Evolutionary conservation across 1,140 invertebrate genomes (phyloP).

Genomic region (Helicorthomorpha holstii): DNA sequence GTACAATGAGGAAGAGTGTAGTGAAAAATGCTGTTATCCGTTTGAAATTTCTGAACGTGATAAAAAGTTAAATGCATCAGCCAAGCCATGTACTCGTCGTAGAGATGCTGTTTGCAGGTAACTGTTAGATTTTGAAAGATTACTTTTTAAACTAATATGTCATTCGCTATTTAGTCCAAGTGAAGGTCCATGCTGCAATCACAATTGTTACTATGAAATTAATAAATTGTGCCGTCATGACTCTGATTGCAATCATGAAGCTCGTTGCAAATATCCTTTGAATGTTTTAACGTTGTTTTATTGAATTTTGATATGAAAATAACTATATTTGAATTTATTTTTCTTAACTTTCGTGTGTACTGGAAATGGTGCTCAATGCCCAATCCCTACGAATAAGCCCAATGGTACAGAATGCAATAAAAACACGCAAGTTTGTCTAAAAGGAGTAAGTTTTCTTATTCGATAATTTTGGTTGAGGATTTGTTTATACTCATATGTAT

Average conservation of each 20-base stretch:
- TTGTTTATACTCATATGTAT: neutral
- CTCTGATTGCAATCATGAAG: conserved; percentile 71
- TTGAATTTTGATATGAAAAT: too few species aligned
- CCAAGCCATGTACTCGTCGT: conserved; percentile 58
- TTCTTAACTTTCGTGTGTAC: conserved; percentile 20
- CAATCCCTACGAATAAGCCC: conserved; percentile 48
- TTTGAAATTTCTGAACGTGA: conserved; percentile 51
- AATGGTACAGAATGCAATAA: conserved; percentile 75
- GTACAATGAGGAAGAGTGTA: conserved; percentile 83
- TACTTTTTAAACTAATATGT: conserved; percentile 3
- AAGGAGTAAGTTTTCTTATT: conserved; percentile 34
- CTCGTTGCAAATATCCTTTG: conserved; percentile 66
- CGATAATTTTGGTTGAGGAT: neutral
- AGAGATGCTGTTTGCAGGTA: conserved; percentile 65
- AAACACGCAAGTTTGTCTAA: conserved; percentile 68
- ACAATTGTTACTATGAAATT: conserved; percentile 53
- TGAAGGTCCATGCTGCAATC: conserved; percentile 87
- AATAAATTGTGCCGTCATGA: conserved; percentile 49
- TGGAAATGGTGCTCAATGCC: conserved; percentile 43
- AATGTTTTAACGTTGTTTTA: conserved; percentile 35
- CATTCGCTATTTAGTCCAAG: conserved; percentile 52
- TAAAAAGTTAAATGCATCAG: conserved; percentile 44
- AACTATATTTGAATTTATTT: neutral
- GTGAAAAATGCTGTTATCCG: conserved; percentile 87
- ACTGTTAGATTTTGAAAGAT: conserved; percentile 8